Percentiles rank a stretch among this genome's conserved stretches.
Conservation (phyloP, 2,113 vertebrate species). For the Gadus chalcogrammus region DNA sequence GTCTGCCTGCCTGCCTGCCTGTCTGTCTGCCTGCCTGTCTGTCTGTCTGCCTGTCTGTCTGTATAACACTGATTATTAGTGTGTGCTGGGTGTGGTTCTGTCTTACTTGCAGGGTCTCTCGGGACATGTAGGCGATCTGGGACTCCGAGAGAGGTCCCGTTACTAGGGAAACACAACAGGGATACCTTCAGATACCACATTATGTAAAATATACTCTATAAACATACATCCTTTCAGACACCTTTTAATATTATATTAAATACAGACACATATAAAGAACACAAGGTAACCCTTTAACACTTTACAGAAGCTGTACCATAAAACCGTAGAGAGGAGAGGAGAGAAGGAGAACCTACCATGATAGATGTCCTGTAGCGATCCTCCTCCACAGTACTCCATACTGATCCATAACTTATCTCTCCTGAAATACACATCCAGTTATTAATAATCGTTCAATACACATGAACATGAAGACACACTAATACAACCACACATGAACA, state of each 20-base stretch:
- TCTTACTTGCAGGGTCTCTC: slow-evolving; percentile 95
- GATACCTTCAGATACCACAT: too few relatives aligned
- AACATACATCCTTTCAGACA: too few relatives aligned
- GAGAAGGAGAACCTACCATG: slow-evolving; percentile 73
- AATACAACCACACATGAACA: too few relatives aligned
- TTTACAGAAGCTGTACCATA: neutral
- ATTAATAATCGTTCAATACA: neutral
- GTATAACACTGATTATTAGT: neutral
- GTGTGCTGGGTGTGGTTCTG: neutral
- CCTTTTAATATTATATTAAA: neutral
- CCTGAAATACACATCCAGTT: slow-evolving; percentile 67
- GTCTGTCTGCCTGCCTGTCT: too few relatives aligned
- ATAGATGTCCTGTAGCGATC: slow-evolving; percentile 97
- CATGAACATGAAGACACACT: neutral
- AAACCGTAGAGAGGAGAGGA: neutral
- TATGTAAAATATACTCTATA: too few relatives aligned
- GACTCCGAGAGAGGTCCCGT: slow-evolving; percentile 95
- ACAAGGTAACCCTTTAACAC: too few relatives aligned
- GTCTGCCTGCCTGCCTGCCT: too few relatives aligned
- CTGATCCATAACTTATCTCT: slow-evolving; percentile 99
- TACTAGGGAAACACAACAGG: slow-evolving; percentile 68
- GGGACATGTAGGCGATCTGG: slow-evolving; percentile 96
- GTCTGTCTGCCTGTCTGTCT: too few relatives aligned
- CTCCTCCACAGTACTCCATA: slow-evolving; percentile 98
- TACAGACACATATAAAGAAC: neutral